Evolutionary conservation across 1,140 invertebrate species (phyloP), one percentile per base, ranked within the genome.

Genomic region (Macrobrachium nipponense): DNA sequence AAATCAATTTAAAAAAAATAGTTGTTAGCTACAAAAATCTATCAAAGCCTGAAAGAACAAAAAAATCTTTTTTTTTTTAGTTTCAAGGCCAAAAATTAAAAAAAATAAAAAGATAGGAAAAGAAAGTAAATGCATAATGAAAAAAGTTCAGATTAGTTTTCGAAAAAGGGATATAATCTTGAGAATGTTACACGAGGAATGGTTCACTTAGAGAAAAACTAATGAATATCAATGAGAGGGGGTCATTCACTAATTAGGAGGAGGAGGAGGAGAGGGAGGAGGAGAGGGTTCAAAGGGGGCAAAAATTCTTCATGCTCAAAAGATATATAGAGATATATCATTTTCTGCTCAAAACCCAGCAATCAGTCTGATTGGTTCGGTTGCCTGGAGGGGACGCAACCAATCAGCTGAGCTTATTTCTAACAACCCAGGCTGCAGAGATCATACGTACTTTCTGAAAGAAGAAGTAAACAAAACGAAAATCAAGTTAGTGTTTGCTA

Each of bases 391-490:
- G 27, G 18, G 60, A 18, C 12, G 23, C 7, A 20, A 80, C 78
- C 78, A 80, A 80, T 80, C 78, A 80, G 51, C 78, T 64, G 61
- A 80, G 78, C 61, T 80, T 60, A 80, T 8, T 60, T 36, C 58
- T 80, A 80, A 43, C 51, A 36, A 61, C 23, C 78, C 51, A 15
- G 72, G 23, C 36, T 75, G 72, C 43, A 75, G 72, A 51, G 44
- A 15, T 75, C 10, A 23, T 66, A 66, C 61, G 61, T 66, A 66
- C 61, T 80, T 66, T 62, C 61, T 66, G 61, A 15, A 80, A 66
- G 66, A 43, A 80, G 23, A 80, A 80, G 78, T 80, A 44, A 64
- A 66, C 58, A 62, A 66, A 15, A 80, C 61, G 1, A 36, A 36
- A 36, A 36, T 36, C 27, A 36, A 36, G 27, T 36, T 61, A 27